Base-by-base conservation (phyloP, 1,140 invertebrate genomes). In the Oppia nitens region DNA sequence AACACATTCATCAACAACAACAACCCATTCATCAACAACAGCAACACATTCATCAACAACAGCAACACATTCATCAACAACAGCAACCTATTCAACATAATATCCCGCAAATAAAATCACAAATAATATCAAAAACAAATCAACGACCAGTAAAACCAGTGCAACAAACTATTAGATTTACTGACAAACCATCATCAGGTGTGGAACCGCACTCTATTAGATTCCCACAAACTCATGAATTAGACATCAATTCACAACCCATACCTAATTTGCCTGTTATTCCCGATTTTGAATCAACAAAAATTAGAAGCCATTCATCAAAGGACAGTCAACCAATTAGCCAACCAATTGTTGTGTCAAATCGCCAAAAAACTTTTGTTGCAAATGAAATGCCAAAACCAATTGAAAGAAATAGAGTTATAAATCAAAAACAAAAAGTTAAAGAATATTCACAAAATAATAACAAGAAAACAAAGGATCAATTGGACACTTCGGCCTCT, bases 11-110 rank as follows among this genome's bases (percentile, higher is more conserved):
- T n/a, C n/a, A n/a, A n/a, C n/a, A n/a, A n/a, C n/a, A n/a, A n/a
- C n/a, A n/a, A n/a, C n/a, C n/a, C 40, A 40, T 1, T 25, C 55
- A 51, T 25, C 45, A 50, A 54, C 50, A 14, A 25, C 52, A 23
- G 27, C 28, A 40, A 48, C 60, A 9, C 9, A 21, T 9, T 32
- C 54, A 23, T 24, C 59, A 48, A 23, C 26, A 24, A 60, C 11
- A 21, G 23, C 48, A 20, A 53, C 40, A 20, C 26, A 40, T n/a
- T 24, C 52, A 23, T 62, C 28, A 48, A 54, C 57, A n/a, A 49
- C 53, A 48, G 25, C 58, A 11, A 56, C 40, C 27, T 24, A 51
- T 17, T 24, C 58, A 28, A 25, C 61, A 32, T 14, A 47, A 45
- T 29, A 48, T 25, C 23, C 58, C 2, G 20, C 61, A 55, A 29